phyloP scores from a whole-genome alignment of 2,797 vertebrate genomes.

The Amblyraja radiata region DNA sequence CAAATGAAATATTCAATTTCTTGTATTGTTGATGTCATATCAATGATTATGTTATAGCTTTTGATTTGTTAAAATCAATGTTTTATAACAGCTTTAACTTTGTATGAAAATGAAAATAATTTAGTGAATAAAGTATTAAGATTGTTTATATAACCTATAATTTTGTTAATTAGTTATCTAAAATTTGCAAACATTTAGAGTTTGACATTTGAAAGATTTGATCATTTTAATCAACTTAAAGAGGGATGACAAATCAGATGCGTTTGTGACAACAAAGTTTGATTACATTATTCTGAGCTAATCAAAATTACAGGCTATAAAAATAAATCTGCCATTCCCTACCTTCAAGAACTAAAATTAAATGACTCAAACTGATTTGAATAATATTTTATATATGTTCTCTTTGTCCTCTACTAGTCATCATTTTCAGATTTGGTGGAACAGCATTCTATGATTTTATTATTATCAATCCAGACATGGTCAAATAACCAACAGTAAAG shows the following conservation, averaged over 20 bases:
- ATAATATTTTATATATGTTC: not conserved
- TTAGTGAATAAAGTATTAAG: not conserved
- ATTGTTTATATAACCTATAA: constrained; percentile 21
- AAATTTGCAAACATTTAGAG: not conserved
- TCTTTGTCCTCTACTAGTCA: no score
- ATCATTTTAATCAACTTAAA: constrained; percentile 22
- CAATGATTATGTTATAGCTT: not conserved
- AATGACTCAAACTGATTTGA: not conserved
- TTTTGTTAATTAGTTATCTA: not conserved
- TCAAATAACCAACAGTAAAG: no score
- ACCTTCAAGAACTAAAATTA: not conserved
- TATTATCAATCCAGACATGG: no score
- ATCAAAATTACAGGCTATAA: constrained; percentile 17
- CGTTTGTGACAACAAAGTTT: not conserved
- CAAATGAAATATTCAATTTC: constrained; percentile 1
- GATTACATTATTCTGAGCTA: not conserved
- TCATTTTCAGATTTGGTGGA: no score
- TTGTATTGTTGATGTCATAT: not conserved
- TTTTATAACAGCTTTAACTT: not conserved
- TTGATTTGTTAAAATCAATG: not conserved
- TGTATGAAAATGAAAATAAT: not conserved
- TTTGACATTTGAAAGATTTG: not conserved
- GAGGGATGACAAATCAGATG: not conserved
- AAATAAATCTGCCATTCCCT: not conserved
- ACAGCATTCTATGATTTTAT: no score